Conservation (phyloP, 2,888 invertebrate species). For the Mythimna lalbum region DNA sequence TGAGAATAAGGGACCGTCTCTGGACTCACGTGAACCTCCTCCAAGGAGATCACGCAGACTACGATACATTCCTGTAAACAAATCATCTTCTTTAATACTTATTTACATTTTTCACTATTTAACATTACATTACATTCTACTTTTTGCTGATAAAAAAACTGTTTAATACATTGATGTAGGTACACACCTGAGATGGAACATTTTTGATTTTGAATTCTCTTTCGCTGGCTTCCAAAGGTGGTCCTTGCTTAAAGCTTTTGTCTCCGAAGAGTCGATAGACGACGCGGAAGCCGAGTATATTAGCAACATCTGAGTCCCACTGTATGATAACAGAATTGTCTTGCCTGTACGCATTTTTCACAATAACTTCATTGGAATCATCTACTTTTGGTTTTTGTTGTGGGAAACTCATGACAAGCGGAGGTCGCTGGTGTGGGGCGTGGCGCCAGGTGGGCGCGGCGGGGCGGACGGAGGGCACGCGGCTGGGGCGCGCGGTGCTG, state of each 20-base stretch:
- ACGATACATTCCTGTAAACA: constrained; percentile 95
- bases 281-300: constrained; percentile 97
- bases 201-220: constrained; percentile 98
- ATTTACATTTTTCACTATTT: background rate
- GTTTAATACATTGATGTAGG: background rate
- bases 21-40: constrained; percentile 96
- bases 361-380: constrained; percentile 94
- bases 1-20: constrained; percentile 96
- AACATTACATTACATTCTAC: background rate
- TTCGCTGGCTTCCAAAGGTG: constrained; percentile 96
- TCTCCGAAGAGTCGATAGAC: constrained; percentile 97
- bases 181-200: constrained; percentile 95
- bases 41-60: constrained; percentile 97
- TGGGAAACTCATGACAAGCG: constrained; percentile 93
- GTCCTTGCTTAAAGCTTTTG: constrained; percentile 97
- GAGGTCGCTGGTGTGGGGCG: constrained; percentile 92
- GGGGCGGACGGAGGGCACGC: constrained; percentile 80
- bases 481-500: constrained; percentile 78
- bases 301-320: constrained; percentile 97
- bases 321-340: constrained; percentile 97
- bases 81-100: constrained; percentile 17
- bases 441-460: constrained; percentile 87
- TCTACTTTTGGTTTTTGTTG: constrained; percentile 92
- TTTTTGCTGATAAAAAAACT: background rate
- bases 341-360: constrained; percentile 96